phyloP scores from a whole-genome alignment of 2,797 vertebrate genomes.

The Falco novaeseelandiae region DNA sequence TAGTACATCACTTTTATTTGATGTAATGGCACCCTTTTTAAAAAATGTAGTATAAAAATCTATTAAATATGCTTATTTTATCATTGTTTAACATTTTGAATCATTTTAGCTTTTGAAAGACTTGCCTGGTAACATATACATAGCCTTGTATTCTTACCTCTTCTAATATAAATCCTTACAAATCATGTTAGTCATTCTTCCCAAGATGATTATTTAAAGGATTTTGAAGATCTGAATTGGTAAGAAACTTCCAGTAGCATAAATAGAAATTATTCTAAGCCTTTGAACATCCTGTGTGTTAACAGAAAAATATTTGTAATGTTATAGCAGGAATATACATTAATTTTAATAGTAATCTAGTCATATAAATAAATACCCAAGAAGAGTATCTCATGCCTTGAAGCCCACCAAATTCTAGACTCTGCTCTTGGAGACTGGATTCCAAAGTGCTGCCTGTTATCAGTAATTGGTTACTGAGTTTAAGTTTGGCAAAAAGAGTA shows the following conservation, averaged over 20 bases:
- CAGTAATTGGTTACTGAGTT: background rate
- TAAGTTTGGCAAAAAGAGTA: background rate
- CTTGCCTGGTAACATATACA: background rate
- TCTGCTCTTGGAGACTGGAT: background rate
- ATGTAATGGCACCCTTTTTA: background rate
- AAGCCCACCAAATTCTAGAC: background rate
- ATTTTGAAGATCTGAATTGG: conserved; percentile 61
- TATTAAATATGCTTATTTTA: background rate
- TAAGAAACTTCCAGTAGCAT: conserved; percentile 42
- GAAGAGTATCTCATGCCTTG: background rate
- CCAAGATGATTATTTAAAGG: conserved; percentile 72
- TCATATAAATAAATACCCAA: background rate
- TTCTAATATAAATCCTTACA: conserved; percentile 72
- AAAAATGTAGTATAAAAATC: background rate
- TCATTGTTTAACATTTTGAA: background rate
- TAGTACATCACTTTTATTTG: background rate
- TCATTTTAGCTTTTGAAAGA: background rate
- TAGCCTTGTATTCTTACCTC: background rate
- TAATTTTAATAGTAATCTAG: background rate
- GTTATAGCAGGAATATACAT: background rate
- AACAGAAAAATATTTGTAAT: background rate
- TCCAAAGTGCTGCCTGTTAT: background rate
- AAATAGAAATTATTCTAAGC: conserved; percentile 34
- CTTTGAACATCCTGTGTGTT: conserved; percentile 24
- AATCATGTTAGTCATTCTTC: conserved; percentile 75